Evolutionary conservation across 2,797 vertebrate species (phyloP).

Genomic region (Pipistrellus pygmaeus): DNA sequence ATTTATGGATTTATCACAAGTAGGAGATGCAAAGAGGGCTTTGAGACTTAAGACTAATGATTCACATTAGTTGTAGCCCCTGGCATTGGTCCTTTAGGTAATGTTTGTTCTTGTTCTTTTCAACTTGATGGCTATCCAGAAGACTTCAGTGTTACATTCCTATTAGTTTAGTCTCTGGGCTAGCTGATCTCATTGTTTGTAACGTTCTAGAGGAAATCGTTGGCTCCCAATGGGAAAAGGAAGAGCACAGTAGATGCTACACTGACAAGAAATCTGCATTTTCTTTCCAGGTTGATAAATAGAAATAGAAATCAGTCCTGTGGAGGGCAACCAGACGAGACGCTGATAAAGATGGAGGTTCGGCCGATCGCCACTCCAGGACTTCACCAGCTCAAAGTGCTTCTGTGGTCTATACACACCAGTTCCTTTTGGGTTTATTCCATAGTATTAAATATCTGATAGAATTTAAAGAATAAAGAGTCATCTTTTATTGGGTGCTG

Average conservation of each 20-base stretch:
- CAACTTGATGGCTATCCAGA: background rate
- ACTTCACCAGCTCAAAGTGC: background rate
- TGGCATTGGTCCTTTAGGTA: background rate
- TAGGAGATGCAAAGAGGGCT: background rate
- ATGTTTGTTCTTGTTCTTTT: slow-evolving; percentile 50
- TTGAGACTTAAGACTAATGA: background rate
- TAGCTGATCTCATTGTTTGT: slow-evolving; percentile 3
- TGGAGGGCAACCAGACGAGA: background rate
- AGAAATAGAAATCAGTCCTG: background rate
- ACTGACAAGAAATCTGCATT: background rate
- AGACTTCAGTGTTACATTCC: background rate
- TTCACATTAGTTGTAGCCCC: background rate
- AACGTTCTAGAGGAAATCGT: background rate
- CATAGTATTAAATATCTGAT: background rate
- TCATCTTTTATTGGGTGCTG: background rate
- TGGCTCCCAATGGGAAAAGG: background rate
- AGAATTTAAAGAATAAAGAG: background rate
- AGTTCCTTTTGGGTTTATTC: background rate
- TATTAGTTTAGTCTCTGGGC: background rate
- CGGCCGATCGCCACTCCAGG: background rate
- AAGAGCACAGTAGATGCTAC: background rate
- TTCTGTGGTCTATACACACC: background rate
- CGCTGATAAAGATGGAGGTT: background rate
- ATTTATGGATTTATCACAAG: background rate
- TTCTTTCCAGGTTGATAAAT: background rate